Base-by-base conservation (phyloP, 2,888 invertebrate species). In the Ochropacha duplaris region DNA sequence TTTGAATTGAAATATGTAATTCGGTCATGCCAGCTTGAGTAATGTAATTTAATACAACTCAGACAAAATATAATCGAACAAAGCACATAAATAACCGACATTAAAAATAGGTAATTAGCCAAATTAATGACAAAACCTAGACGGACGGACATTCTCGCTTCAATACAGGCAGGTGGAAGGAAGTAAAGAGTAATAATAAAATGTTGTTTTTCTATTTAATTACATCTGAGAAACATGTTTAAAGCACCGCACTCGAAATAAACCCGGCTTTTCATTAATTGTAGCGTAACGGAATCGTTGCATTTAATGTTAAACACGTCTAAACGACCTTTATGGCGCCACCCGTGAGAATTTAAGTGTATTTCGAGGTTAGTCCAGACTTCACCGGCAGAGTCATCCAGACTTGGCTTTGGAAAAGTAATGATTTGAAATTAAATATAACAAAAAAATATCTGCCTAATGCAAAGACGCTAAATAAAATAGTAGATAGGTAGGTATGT, bases 11-110 rank as follows among this genome's bases (percentile, higher is more conserved):
- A 44, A 44, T 19, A 3, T 19, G 9, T 19, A 44, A n/a, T 44
- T 44, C 8, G 19, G 44, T 44, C 44, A 44, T 9, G 5, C 8
- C 44, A 44, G 19, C 44, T 19, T 44, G 44, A 19, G 69, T 68
- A 57, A 66, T 24, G 61, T 59, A 61, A 66, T 49, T 49, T 44
- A 57, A 19, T 24, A 22, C 50, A 44, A 31, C 22, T 22, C 34
- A 36, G 54, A 58, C 44, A 64, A 65, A 61, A 66, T 65, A 49
- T 70, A 72, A 69, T 69, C 65, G 58, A 71, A 75, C 72, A 74
- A 74, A 65, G 64, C 67, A 67, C 63, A 63, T 68, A 70, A 74
- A 73, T 76, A 69, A 72, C 67, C 68, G 64, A 55, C 59, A 64
- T 69, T 64, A 68, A 72, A 76, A 78, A 78, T 67, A 72, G 44